Evolutionary conservation across 2,888 invertebrate species (phyloP).

Genomic region (Petrolisthes manimaculis): DNA sequence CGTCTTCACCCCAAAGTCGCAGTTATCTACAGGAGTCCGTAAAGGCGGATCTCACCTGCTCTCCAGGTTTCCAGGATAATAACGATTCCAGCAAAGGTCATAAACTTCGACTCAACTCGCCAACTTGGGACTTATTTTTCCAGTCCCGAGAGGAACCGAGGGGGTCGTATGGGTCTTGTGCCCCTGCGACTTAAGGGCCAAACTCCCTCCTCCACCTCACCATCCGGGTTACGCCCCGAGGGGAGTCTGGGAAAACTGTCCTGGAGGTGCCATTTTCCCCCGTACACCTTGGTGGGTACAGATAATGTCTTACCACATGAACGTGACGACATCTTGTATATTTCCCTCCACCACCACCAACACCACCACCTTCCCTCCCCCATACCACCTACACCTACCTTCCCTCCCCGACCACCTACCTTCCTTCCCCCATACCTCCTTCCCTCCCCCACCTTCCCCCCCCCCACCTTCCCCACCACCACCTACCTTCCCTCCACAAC

Average conservation of each 20-base stretch:
- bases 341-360: not conserved
- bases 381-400: not conserved
- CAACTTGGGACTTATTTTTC: constrained; percentile 46
- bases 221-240: constrained; percentile 3
- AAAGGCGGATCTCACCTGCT: constrained; percentile 31
- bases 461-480: not conserved
- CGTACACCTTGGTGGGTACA: constrained; percentile 38
- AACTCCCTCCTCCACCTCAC: not conserved
- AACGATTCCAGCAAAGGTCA: constrained; percentile 54
- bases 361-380: not conserved
- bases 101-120: constrained; percentile 55
- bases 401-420: not conserved
- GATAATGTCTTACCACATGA: constrained; percentile 41
- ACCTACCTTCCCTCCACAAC: not conserved
- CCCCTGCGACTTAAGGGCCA: not conserved
- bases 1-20: not conserved
- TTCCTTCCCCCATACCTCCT: not conserved
- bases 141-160: constrained; percentile 9
- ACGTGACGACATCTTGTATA: constrained; percentile 49
- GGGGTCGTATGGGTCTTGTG: not conserved
- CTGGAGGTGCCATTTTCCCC: constrained; percentile 42
- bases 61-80: constrained; percentile 25
- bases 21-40: not conserved
- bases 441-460: not conserved
- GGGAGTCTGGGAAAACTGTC: constrained; percentile 42